These are phyloP conservation scores for Terebella lapidaria DNA, from an alignment of 2,888 invertebrate genomes.

Conservation along the genomic window DNA sequence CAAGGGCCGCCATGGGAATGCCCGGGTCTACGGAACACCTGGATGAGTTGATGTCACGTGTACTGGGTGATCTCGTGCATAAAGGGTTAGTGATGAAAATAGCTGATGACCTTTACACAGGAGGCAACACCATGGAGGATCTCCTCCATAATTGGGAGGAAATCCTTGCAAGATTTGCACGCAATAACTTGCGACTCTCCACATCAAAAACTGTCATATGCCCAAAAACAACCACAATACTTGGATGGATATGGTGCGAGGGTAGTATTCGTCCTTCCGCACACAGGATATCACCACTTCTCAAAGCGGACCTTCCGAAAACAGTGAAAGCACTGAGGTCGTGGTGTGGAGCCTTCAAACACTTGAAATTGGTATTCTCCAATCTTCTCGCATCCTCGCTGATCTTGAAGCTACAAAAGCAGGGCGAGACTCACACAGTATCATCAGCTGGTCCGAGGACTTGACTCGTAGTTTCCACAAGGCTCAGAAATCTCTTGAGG, in stretches of 20 bases:
- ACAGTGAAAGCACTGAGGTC: no score
- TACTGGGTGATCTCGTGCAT: constrained; percentile 18
- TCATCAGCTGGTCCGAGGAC: background rate
- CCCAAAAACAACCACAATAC: background rate
- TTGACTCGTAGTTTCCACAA: background rate
- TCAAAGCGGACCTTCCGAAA: no score
- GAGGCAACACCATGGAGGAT: constrained; percentile 2
- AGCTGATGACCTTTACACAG: constrained; percentile 12
- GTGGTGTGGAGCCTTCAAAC: no score
- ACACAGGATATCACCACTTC: no score
- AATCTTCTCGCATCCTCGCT: background rate
- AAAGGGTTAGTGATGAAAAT: constrained; percentile 14
- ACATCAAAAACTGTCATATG: background rate
- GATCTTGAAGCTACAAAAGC: background rate
- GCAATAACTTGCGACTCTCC: background rate
- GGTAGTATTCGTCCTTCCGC: no score
- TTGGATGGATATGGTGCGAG: constrained; percentile 5
- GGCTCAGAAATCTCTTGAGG: background rate
- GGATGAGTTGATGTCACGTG: constrained; percentile 19
- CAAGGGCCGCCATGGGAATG: constrained; percentile 21
- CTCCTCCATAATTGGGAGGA: background rate
- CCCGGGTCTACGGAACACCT: constrained; percentile 18
- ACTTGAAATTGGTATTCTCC: background rate
- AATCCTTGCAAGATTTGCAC: background rate
- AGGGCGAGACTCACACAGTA: background rate